These are phyloP conservation scores for Vombatus ursinus DNA, from an alignment of 2,113 vertebrate species.

Conservation along the genomic window DNA sequence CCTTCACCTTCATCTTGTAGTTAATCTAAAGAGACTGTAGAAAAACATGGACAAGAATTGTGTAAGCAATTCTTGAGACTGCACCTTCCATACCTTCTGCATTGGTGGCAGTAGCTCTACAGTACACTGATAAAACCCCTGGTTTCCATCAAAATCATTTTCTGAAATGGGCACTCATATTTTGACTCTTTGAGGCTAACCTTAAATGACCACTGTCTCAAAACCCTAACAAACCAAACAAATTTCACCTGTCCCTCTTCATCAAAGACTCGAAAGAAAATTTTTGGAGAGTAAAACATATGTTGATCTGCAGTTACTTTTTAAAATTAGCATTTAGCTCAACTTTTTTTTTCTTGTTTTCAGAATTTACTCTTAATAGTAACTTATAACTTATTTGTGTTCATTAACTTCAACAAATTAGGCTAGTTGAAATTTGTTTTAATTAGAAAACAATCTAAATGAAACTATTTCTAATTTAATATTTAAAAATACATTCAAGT, in stretches of 20 bases:
- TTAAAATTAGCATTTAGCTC: not conserved
- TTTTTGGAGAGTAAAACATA: not conserved
- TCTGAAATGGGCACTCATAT: not conserved
- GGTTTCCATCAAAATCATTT: not conserved
- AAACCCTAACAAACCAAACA: not conserved
- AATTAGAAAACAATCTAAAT: not conserved
- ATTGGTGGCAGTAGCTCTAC: not conserved
- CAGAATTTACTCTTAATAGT: not conserved
- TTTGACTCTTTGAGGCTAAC: constrained; percentile 15
- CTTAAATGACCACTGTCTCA: not conserved
- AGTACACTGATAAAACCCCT: not conserved
- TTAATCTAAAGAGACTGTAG: not conserved
- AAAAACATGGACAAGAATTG: not conserved
- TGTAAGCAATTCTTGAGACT: not conserved
- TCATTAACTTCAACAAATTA: not conserved
- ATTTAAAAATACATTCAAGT: not conserved
- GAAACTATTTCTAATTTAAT: not conserved
- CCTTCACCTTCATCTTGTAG: not conserved
- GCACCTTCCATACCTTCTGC: not conserved
- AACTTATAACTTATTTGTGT: no score
- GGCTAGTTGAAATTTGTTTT: not conserved
- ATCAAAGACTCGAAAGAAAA: not conserved
- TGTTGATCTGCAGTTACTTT: not conserved
- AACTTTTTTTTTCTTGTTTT: not conserved
- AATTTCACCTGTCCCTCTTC: not conserved